phyloP scores from a whole-genome alignment of 2,113 vertebrate species.

The Phrynosoma blainvillii region DNA sequence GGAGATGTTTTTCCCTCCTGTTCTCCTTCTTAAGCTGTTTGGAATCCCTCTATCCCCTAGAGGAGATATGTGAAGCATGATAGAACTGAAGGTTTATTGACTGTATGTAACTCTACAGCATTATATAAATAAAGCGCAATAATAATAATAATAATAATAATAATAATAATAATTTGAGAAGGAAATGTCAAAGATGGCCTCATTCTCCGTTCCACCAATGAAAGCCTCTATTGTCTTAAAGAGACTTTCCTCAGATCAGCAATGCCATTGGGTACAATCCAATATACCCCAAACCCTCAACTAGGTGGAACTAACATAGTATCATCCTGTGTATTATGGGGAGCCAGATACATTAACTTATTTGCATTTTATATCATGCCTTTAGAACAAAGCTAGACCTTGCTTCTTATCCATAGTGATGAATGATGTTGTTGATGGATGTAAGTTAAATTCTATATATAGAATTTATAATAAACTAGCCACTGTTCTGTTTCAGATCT shows the following conservation, averaged over 20 bases:
- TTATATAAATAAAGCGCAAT: too few relatives aligned
- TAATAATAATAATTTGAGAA: too few relatives aligned
- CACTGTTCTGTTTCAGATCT: neutral
- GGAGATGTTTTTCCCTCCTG: neutral
- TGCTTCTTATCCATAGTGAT: neutral
- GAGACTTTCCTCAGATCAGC: neutral
- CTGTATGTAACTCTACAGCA: too few relatives aligned
- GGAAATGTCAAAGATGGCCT: neutral
- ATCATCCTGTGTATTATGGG: neutral
- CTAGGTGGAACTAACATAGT: neutral
- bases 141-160: too few relatives aligned
- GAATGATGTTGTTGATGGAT: neutral
- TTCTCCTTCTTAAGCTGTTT: neutral
- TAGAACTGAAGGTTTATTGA: neutral
- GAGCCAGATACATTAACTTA: neutral
- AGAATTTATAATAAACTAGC: conserved; percentile 12
- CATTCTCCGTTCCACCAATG: neutral
- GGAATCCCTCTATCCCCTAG: neutral
- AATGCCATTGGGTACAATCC: neutral
- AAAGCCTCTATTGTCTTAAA: neutral
- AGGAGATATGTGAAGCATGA: neutral
- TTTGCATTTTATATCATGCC: neutral
- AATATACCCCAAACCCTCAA: neutral
- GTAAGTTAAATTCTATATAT: neutral
- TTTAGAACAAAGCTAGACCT: neutral